Conservation (phyloP, 2,888 invertebrate species). For the Elegia similella region DNA sequence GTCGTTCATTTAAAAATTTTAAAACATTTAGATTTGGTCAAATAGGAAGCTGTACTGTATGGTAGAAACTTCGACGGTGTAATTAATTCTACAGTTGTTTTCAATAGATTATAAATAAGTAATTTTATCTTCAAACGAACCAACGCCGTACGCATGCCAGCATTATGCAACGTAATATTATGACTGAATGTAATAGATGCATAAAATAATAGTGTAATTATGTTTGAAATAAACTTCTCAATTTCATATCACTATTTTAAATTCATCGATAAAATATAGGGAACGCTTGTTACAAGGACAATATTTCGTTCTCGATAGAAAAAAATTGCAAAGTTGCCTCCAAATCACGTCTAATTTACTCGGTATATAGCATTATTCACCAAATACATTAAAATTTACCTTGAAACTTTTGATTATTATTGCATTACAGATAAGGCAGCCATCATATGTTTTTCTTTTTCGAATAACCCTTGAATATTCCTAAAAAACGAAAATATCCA, state of each 20-base stretch:
- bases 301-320: no score
- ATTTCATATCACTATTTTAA: constrained; percentile 2
- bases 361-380: no score
- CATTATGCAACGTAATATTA: background rate
- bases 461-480: no score
- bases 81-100: background rate
- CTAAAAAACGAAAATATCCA: no score
- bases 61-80: background rate
- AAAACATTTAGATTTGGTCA: no score
- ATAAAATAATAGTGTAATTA: background rate
- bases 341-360: no score
- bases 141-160: background rate
- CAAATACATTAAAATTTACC: no score
- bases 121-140: constrained; percentile 1
- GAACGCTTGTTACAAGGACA: no score
- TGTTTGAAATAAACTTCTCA: background rate
- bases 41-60: background rate
- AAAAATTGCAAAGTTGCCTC: no score
- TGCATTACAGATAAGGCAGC: no score
- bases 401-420: no score
- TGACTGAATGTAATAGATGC: background rate
- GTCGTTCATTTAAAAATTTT: background rate
- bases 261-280: background rate
- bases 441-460: no score
- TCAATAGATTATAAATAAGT: background rate